Conservation (phyloP, 53 echinoderm and acorn worm species). For the Patiria pectinifera region DNA sequence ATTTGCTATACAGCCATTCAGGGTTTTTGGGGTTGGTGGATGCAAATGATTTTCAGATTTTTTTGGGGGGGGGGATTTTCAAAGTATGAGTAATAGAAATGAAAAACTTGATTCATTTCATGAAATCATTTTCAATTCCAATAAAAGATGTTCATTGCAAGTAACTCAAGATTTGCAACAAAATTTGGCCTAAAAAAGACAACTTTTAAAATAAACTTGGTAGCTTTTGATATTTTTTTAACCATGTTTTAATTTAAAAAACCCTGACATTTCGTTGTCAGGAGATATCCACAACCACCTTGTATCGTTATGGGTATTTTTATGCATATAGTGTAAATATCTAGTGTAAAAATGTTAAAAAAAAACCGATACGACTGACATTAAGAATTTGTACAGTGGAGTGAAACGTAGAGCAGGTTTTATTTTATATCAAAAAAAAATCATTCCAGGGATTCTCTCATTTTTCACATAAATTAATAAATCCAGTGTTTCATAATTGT, state of each 20-base stretch:
- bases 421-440: background rate
- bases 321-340: background rate
- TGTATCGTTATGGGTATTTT: background rate
- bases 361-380: background rate
- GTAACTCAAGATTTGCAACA: too few relatives aligned
- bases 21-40: too few relatives aligned
- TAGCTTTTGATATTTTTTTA: background rate
- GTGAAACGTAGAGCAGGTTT: background rate
- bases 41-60: background rate
- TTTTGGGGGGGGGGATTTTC: background rate
- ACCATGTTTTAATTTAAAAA: background rate
- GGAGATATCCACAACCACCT: background rate
- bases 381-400: background rate
- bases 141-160: too few relatives aligned
- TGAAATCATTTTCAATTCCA: too few relatives aligned
- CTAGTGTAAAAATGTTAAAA: slow-evolving; percentile 34
- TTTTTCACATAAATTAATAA: background rate
- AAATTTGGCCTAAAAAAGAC: too few relatives aligned
- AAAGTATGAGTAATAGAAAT: too few relatives aligned
- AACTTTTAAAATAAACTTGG: background rate
- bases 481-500: background rate
- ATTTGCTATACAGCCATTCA: too few relatives aligned
- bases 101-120: too few relatives aligned
- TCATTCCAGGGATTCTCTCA: background rate
- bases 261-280: background rate